Evolutionary conservation across 2,888 invertebrate genomes (phyloP), one percentile per base, ranked within the genome.

Genomic region (Dryadula phaetusa): DNA sequence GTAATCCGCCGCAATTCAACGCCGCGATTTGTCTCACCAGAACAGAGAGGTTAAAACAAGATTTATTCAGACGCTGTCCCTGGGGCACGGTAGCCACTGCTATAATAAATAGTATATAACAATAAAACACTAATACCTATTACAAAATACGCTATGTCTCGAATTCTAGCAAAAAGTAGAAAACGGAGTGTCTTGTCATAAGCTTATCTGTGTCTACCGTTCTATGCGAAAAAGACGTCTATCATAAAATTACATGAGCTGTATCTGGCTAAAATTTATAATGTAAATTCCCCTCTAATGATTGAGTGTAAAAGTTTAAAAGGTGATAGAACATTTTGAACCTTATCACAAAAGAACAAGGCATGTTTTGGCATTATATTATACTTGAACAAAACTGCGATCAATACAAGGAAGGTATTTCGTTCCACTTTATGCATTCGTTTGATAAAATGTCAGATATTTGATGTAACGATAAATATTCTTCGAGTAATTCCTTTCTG

Each of bases 331-430:
- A 12, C 16, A 25, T 14, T 60, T 47, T 58, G n/a, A 22, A 10
- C 40, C n/a, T 28, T 64, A 64, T 49, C 14, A 14, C 10, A 14
- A 28, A 1, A 5, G 3, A 0, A 1, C 20, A 49, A 40, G 20
- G 58, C 20, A 20, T 18, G 40, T 40, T 58, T 64, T 12, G 47
- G 7, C 22, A 37, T 28, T 12, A 7, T 12, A 18, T 16, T 16
- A 34, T 32, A 22, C 12, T 37, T 40, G 8, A 46, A n/a, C 16
- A n/a, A n/a, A 64, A 54, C 14, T 37, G 18, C 58, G 64, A 64
- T 64, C 64, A 58, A 64, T 64, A 64, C 64, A 25, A 32, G 34
- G 49, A 34, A 56, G 47, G 37, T 47, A 47, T 54, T 47, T 37
- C 56, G 47, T 47, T 53, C 16, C 52, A 28, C 18, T 52, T 63